phyloP scores from a whole-genome alignment of 2,888 invertebrate genomes.

The Acronicta psi region DNA sequence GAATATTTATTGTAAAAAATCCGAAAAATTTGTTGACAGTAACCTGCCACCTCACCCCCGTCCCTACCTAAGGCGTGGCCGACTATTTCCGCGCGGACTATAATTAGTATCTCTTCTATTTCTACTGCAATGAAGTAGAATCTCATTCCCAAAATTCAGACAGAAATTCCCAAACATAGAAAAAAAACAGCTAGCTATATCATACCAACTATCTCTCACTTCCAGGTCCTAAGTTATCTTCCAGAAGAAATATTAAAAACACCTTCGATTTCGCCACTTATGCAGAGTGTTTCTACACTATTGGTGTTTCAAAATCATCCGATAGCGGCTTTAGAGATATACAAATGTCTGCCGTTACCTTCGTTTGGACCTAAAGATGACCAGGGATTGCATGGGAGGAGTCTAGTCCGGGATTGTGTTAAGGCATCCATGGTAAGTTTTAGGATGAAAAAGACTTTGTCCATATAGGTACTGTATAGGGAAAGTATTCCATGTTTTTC shows the following conservation, averaged over 20 bases:
- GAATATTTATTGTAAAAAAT: too few species aligned
- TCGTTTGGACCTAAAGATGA: conserved; percentile 86
- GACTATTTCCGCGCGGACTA: too few species aligned
- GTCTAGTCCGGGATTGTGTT: conserved; percentile 89
- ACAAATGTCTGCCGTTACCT: conserved; percentile 81
- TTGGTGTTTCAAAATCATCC: conserved; percentile 86
- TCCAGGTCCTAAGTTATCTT: conserved; percentile 76
- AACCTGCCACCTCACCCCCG: too few species aligned
- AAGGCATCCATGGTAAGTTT: conserved; percentile 83
- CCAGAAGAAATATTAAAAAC: conserved; percentile 68
- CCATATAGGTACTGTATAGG: too few species aligned
- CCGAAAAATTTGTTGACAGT: too few species aligned
- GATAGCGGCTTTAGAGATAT: conserved; percentile 84
- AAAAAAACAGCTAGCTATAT: too few species aligned
- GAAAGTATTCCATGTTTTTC: too few species aligned
- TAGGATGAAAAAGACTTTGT: not conserved
- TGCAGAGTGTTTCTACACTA: conserved; percentile 85
- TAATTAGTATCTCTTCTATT: too few species aligned
- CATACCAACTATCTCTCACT: not conserved
- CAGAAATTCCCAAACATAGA: too few species aligned
- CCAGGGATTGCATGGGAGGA: conserved; percentile 86
- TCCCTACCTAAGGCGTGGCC: too few species aligned
- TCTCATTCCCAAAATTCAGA: too few species aligned
- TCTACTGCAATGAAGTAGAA: too few species aligned
- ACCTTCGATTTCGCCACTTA: conserved; percentile 82